These are phyloP conservation scores for Meda fulgida DNA, from an alignment of 2,797 vertebrate genomes.

Conservation along the genomic window DNA sequence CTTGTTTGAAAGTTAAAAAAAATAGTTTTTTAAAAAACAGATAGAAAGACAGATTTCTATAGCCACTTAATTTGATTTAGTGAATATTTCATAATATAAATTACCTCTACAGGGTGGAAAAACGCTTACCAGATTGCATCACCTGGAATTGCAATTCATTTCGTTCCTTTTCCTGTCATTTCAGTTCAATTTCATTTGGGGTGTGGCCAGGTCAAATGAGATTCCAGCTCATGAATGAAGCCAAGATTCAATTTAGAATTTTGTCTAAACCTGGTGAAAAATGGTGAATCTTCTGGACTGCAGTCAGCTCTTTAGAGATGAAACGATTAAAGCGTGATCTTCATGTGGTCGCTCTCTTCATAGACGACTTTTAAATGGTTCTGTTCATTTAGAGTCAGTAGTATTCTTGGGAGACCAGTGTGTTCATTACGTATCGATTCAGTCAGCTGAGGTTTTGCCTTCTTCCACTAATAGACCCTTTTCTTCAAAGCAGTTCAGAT, in stretches of 20 bases:
- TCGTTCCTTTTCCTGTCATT: background rate
- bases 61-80: background rate
- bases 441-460: conserved; percentile 35
- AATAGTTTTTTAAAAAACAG: background rate
- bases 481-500: conserved; percentile 31
- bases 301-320: background rate
- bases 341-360: background rate
- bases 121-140: background rate
- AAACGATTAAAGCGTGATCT: background rate
- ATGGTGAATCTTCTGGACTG: background rate
- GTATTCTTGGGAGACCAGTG: conserved; percentile 28
- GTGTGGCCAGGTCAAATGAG: background rate
- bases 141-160: background rate
- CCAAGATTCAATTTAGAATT: background rate
- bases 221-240: background rate
- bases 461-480: conserved; percentile 40
- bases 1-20: background rate
- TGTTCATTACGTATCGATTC: conserved; percentile 39
- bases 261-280: background rate
- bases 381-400: conserved; percentile 28
- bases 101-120: background rate
- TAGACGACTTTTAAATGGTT: conserved; percentile 5
- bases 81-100: background rate
- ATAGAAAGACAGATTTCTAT: background rate
- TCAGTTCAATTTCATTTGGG: background rate